Evolutionary conservation across 2,113 vertebrate genomes (phyloP), one percentile per base, ranked within the genome.

Genomic region (Thymallus thymallus): DNA sequence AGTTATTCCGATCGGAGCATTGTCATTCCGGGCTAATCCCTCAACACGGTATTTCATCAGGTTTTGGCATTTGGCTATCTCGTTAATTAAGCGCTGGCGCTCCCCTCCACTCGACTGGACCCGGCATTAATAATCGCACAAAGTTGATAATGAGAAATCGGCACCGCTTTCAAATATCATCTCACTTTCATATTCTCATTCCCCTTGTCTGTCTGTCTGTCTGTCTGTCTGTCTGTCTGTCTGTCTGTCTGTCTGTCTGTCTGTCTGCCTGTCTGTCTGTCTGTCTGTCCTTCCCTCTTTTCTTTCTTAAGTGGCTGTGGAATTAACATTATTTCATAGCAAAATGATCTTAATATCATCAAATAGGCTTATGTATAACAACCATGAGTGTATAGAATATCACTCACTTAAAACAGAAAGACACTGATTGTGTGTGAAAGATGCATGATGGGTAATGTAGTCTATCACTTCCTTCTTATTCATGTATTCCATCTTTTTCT

Each of bases 21-120:
- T 88, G 84, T 89, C 89, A 85, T 89, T 87, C 78, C 71, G 62
- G 48, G 83, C 83, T 89, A 90, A 91, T 90, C 89, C 89, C 85
- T 80, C 85, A 85, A 84, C 84, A 70, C 24, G 9, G 46, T 68
- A 71, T 84, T 85, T 88, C 87, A 89, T 89, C 88, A 85, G 87
- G 82, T 80, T 80, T 83, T 90, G 87, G 83, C 87, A 90, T 90
- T 92, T 90, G 80, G 75, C 85, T 81, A 85, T 87, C 87, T 83
- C 86, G 82, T 91, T 91, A 89, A 90, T 90, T 89, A 90, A 89
- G 81, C 16, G 16, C 30, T 14, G 26, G 77, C 61, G 69, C 35
- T 9, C 32, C n/a, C 66, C 32, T 22, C 18, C 66, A 23, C 81
- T 76, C 48, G 30, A 41, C 35, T 41, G 35, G 35, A 41, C 35